Percentiles rank a stretch among this genome's conserved stretches.
phyloP scores from a whole-genome alignment of 1,140 invertebrate species.

The Neodiprion pinetum region DNA sequence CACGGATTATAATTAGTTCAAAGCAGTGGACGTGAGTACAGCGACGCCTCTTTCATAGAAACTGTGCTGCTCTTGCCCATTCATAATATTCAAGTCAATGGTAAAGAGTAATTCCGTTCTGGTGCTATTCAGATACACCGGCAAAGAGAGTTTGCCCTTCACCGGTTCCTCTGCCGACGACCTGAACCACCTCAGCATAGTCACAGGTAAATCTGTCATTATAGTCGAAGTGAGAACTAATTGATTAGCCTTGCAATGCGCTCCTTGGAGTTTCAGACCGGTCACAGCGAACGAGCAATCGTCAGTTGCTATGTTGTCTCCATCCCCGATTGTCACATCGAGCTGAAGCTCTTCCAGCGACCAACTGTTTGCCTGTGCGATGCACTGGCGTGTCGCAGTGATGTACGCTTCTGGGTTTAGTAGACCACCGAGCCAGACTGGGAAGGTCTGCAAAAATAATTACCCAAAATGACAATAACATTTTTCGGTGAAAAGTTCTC shows the following conservation, averaged over 20 bases:
- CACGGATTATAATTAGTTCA: slow-evolving; percentile 70
- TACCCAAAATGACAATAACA: slow-evolving; percentile 16
- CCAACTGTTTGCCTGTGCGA: slow-evolving; percentile 92
- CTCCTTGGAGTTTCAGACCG: slow-evolving; percentile 94
- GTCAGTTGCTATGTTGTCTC: slow-evolving; percentile 67
- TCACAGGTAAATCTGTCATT: slow-evolving; percentile 90
- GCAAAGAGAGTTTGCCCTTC: slow-evolving; percentile 81
- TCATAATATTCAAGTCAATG: slow-evolving; percentile 89
- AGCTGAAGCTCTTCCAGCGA: slow-evolving; percentile 94
- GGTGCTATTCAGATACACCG: slow-evolving; percentile 97
- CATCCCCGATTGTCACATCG: slow-evolving; percentile 75
- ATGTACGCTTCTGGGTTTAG: slow-evolving; percentile 99
- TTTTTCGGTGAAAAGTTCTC: not conserved
- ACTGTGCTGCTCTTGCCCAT: slow-evolving; percentile 85
- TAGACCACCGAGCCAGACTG: slow-evolving; percentile 95
- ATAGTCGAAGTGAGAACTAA: slow-evolving; percentile 92
- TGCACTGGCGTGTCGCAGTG: slow-evolving; percentile 96
- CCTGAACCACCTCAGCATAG: slow-evolving; percentile 87
- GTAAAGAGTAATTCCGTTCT: slow-evolving; percentile 95
- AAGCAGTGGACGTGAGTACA: slow-evolving; percentile 86
- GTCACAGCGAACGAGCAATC: slow-evolving; percentile 84
- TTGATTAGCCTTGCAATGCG: slow-evolving; percentile 89
- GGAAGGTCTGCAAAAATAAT: slow-evolving; percentile 74
- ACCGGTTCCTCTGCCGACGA: slow-evolving; percentile 65
- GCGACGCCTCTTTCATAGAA: slow-evolving; percentile 99